Base-by-base conservation (phyloP, 2,888 invertebrate genomes). In the Drosophila yooni region DNA sequence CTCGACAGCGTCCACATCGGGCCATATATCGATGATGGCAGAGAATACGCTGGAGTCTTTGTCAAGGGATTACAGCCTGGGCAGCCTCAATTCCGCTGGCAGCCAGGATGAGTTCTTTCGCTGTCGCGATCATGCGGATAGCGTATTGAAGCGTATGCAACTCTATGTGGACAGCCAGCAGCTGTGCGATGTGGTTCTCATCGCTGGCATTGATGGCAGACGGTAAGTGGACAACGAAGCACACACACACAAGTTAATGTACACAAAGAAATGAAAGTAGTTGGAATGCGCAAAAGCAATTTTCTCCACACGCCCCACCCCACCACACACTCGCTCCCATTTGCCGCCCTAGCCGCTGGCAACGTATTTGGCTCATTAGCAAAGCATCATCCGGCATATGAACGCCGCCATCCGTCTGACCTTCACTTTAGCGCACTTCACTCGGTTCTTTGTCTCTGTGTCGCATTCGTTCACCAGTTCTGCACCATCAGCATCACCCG, bases 171-270 rank as follows among this genome's bases (percentile, higher is more conserved):
- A 96, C 91, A 95, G 96, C 70, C 96, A 96, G 87, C 96, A 97
- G 93, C 94, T 98, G 61, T 98, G 97, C 91, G 98, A 98, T 94
- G 97, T 98, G 58, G 95, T 95, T 27, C 95, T 98, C 31, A 95
- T 98, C 83, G 97, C 97, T 73, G 97, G 96, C 91, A 94, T 93
- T 78, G 94, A 94, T 92, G 95, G 95, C 70, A 94, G 94, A 93
- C 95, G 95, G 95, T 95, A 91, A 90, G 90, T 82, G 60, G 29
- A 67, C 40, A 29, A 38, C 34, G 21, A 38, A 25, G 7, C 11
- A 52, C 13, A 34, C 15, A 48, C 46, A 60, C 34, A 54, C 21
- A 40, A 18, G 4, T n/a, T n/a, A 13, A 48, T 5, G 25, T 43
- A 72, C 18, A 74, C 67, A 78, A 72, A 72, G 81, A 76, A 72